Evolutionary conservation across 1,140 invertebrate genomes (phyloP).

Genomic region (Saccostrea cuccullata): DNA sequence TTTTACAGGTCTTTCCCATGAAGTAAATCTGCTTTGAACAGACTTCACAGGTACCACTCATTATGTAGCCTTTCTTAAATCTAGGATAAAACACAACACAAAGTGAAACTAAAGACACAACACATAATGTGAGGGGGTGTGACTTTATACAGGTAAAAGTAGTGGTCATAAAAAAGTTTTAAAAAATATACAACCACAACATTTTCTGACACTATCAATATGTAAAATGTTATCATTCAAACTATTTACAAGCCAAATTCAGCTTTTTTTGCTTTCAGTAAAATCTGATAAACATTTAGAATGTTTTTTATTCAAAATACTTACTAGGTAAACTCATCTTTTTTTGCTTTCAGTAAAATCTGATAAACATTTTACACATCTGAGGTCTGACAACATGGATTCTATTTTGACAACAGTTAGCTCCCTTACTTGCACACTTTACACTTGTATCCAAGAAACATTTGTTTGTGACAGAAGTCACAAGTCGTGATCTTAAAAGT

Average conservation of each 20-base stretch:
- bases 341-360: neutral
- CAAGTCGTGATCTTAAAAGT: constrained; percentile 91
- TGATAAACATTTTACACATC: neutral
- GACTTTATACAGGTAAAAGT: too few relatives aligned
- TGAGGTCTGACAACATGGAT: neutral
- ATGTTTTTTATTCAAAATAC: neutral
- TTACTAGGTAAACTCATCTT: neutral
- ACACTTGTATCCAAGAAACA: constrained; percentile 94
- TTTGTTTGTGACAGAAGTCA: constrained; percentile 93
- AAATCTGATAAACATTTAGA: neutral
- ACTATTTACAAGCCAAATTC: neutral
- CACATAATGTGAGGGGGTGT: neutral
- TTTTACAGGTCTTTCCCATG: constrained; percentile 19
- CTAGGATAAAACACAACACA: neutral
- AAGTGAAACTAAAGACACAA: neutral
- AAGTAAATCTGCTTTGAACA: constrained; percentile 32
- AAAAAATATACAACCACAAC: constrained; percentile 5
- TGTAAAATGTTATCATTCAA: neutral
- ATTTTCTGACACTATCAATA: neutral
- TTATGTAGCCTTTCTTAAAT: constrained; percentile 40
- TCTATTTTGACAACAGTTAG: neutral
- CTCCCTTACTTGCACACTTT: constrained; percentile 90
- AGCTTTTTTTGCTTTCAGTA: neutral
- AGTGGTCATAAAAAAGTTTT: neutral
- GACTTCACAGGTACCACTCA: constrained; percentile 28